Base-by-base conservation (phyloP, 1,140 invertebrate species). In the Neodiprion pinetum region DNA sequence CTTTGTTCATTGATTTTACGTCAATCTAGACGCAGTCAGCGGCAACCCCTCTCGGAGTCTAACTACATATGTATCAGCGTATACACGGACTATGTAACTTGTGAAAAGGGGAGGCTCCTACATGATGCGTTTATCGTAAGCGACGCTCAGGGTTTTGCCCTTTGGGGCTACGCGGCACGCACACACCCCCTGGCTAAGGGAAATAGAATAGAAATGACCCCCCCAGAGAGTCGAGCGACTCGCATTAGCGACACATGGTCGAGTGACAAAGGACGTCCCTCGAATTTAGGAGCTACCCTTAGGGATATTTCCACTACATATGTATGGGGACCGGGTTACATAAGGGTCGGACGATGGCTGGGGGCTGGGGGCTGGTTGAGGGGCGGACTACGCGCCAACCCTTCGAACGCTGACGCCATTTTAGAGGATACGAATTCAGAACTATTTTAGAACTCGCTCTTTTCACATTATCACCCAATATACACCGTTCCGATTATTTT, bases 141-240 rank as follows among this genome's bases (percentile, higher is more conserved):
- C 86, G 85, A 88, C 53, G 53, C 53, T 87, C 84, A 87, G 83
- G 72, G 74, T 61, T 61, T 61, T 61, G 53, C 9, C 53, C 53
- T 61, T 61, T 61, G 80, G 77, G 78, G 53, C 8, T 53, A 73
- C 70, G 67, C 75, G 75, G 73, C 75, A 74, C 75, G 73, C 47
- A 83, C 82, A 87, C 80, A 83, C 82, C 84, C 82, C 72, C 82
- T 83, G 81, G 84, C 53, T 61, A 85, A 82, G 81, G 81, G 84
- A 88, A 88, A 88, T 88, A 88, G 87, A 88, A 88, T 88, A 88
- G 86, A 88, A 88, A 88, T 85, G 86, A 88, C 86, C 87, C 87
- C 87, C 85, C 81, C 83, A 82, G 86, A 86, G 53, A 14, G 11
- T 61, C 11, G 53, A 61, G 53, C 2, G 84, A 87, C 77, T 83